These are phyloP conservation scores for Odontomachus brunneus DNA, from an alignment of 1,140 invertebrate genomes.

Conservation along the genomic window DNA sequence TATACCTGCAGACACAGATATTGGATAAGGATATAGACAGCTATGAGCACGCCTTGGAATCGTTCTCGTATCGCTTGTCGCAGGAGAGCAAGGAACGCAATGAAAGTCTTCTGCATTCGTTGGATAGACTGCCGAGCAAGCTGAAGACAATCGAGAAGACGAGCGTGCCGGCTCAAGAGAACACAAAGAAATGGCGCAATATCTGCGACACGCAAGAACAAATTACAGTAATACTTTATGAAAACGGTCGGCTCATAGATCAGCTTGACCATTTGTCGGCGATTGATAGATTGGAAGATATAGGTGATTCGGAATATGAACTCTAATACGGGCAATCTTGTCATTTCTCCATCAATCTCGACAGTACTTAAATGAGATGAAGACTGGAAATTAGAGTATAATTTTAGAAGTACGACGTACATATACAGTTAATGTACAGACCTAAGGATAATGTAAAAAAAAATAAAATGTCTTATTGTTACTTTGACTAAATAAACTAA, in stretches of 20 bases:
- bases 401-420: neutral
- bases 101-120: conserved; percentile 75
- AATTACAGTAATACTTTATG: conserved; percentile 81
- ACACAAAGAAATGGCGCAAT: conserved; percentile 81
- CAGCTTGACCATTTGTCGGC: conserved; percentile 78
- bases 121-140: conserved; percentile 79
- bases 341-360: conserved; percentile 29
- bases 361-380: conserved; percentile 32
- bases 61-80: conserved; percentile 79
- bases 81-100: conserved; percentile 81
- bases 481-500: conserved; percentile 3
- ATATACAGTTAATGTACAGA: conserved; percentile 2
- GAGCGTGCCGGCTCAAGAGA: conserved; percentile 74
- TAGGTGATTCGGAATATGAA: conserved; percentile 56
- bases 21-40: conserved; percentile 90
- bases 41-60: conserved; percentile 83
- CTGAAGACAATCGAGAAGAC: conserved; percentile 72
- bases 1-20: conserved; percentile 91
- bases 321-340: conserved; percentile 43
- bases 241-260: conserved; percentile 83
- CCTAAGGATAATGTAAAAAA: neutral
- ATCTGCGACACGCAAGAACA: conserved; percentile 84
- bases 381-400: conserved; percentile 59
- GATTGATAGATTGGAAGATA: conserved; percentile 52
- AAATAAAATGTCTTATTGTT: neutral